Evolutionary conservation across 2,888 invertebrate genomes (phyloP), one percentile per base, ranked within the genome.

Genomic region (Acronicta alni): DNA sequence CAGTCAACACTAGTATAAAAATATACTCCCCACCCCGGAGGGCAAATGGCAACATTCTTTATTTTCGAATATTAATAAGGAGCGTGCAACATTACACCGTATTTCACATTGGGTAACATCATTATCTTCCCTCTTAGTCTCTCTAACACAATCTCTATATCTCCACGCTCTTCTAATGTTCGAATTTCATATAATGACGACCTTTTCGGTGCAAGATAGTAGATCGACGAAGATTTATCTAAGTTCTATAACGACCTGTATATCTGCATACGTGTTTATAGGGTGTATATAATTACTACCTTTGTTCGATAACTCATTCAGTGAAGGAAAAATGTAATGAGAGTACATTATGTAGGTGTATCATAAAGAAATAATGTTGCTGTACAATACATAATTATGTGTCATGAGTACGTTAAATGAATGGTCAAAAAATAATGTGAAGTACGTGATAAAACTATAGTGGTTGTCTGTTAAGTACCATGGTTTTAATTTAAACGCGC

Each of bases 11-110:
- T 89, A 84, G 53, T 63, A 77, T 82, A 85, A 87, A 87, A 86
- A 85, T 86, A 85, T 84, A 88, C 89, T 87, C 88, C 86, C 87
- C 83, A 80, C 75, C 82, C 92, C 89, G 73, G 75, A 81, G 88
- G 92, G 89, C 88, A 85, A 83, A 89, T 89, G 89, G 91, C 86
- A 89, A 89, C 88, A 92, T 92, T 92, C 89, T 92, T 92, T 92
- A 91, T 91, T 92, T 92, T 91, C 84, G 90, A 91, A 92, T 92
- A 91, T 92, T 92, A 92, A 92, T 91, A 92, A 91, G 90, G 85
- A 90, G 89, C 88, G 88, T 88, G 89, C 90, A 89, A 84, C 90
- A 90, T 91, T 92, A 92, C 90, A 88, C 90, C 88, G 92, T 92
- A 92, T 91, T 90, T 92, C 90, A 92, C 91, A 88, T 89, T 86